Base-by-base conservation (phyloP, 2,888 invertebrate genomes). In the Cosmia trapezina region DNA sequence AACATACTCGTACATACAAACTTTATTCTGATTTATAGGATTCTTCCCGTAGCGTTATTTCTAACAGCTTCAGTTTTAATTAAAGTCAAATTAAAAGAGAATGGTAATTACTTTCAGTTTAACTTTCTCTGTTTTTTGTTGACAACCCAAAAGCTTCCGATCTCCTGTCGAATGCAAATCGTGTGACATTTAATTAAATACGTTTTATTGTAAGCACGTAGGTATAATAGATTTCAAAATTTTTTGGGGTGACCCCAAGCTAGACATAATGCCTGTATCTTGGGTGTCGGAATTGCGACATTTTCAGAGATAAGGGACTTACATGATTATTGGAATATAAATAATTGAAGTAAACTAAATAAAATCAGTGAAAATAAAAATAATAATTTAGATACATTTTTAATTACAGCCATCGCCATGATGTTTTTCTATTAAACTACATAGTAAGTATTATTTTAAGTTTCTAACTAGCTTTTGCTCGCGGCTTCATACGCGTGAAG, bases 91-190 rank as follows among this genome's bases (percentile, higher is more conserved):
- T 56, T 53, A 67, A 74, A 80, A 62, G 47, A 67, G n/a, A 41
- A 67, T 80, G 17, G 22, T 62, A 80, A 80, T 79, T 79, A 73
- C 74, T 67, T 79, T 80, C 11, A 57, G 61, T 73, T 71, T 64
- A 41, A 53, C n/a, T 71, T 62, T 47, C 2, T 33, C 17, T 22
- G 9, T 56, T 62, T 54, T 79, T 79, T 79, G 80, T 79, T 57
- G 51, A 37, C n/a, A 12, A 28, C 17, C 33, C 12, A 64, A 62
- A 56, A 51, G 53, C 64, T 60, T 60, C n/a, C 22, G 33, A 78
- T 64, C 73, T 60, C 37, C 41, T 65, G 19, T 65, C 49, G 43
- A 78, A 76, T 78, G 73, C 64, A 73, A 73, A 76, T 65, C 51
- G 45, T 57, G 45, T 51, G 28, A 57, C 45, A 37, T 78, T 61